Base-by-base conservation (phyloP, 2,113 vertebrate genomes). In the Gambusia affinis region DNA sequence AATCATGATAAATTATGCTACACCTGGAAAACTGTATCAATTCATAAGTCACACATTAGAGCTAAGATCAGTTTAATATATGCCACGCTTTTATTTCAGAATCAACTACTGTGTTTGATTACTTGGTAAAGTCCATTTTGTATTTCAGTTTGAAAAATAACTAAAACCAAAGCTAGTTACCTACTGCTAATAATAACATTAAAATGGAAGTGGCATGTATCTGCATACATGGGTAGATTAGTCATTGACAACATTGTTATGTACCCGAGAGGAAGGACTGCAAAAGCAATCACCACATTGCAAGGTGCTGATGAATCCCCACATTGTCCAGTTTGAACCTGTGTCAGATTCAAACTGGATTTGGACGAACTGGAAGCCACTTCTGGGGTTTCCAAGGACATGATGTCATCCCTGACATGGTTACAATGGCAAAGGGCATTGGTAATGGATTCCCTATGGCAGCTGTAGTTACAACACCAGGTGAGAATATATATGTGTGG, bases 391-490 rank as follows among this genome's bases (percentile, higher is more conserved):
- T 98, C 88, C 93, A 98, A 89, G 93, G 94, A 31, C 96, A 98
- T 10, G 94, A 84, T 0, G 91, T 98, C 96, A 99, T 97, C 57
- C 98, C 98, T 47, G 98, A 99, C 79, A 97, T 99, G 1, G 95
- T 99, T 65, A 99, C 97, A 42, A 94, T 97, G 95, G 96, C 97
- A 0, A 99, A 99, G 85, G 97, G 96, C 29, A 99, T 99, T 24
- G 98, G 94, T 8, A 99, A 98, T 74, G 98, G 98, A n/a, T 99
- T 97, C 86, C 98, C 98, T 39, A 97, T 99, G 97, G 97, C 93
- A 79, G 98, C 97, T 37, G 94, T 99, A 72, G 94, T 98, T 44
- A 98, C 98, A 37, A 96, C 95, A 71, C 88, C 95, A 92, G 97
- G 98, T 98, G 85, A 84, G 82, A 64, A 31, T 7, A 62, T 47